Conservation (phyloP, 2,888 invertebrate species). For the Catotricha subobsoleta region DNA sequence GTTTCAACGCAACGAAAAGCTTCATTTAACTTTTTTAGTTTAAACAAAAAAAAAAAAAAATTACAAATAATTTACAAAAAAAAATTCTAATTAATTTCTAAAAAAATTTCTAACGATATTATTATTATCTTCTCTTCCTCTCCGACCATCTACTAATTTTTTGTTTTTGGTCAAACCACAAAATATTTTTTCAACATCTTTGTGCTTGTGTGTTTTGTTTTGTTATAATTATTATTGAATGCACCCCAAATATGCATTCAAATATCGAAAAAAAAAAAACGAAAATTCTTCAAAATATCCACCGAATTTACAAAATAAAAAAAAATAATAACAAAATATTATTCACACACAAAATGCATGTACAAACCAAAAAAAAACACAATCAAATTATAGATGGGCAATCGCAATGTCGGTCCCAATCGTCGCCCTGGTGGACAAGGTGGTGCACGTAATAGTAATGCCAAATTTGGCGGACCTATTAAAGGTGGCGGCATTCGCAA, state of each 20-base stretch:
- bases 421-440: slow-evolving; percentile 5
- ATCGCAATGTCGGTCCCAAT: slow-evolving; percentile 7
- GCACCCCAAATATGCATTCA: neutral
- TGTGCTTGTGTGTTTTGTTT: too few species aligned
- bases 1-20: neutral
- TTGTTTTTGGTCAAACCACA: neutral
- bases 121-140: neutral
- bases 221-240: neutral
- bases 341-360: neutral
- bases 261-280: neutral
- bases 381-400: slow-evolving; percentile 3
- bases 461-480: slow-evolving; percentile 12
- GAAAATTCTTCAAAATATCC: neutral
- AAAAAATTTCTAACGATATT: neutral
- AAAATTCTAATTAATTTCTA: too few species aligned
- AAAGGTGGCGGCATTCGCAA: slow-evolving; percentile 28
- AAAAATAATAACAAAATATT: neutral
- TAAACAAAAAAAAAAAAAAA: slow-evolving; percentile 1
- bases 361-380: neutral
- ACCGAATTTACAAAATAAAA: neutral
- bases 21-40: too few species aligned
- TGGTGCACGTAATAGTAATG: slow-evolving; percentile 11
- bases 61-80: too few species aligned
- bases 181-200: too few species aligned
- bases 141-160: neutral